phyloP scores from a whole-genome alignment of 1,140 invertebrate genomes.

The Liolophura sinensis region DNA sequence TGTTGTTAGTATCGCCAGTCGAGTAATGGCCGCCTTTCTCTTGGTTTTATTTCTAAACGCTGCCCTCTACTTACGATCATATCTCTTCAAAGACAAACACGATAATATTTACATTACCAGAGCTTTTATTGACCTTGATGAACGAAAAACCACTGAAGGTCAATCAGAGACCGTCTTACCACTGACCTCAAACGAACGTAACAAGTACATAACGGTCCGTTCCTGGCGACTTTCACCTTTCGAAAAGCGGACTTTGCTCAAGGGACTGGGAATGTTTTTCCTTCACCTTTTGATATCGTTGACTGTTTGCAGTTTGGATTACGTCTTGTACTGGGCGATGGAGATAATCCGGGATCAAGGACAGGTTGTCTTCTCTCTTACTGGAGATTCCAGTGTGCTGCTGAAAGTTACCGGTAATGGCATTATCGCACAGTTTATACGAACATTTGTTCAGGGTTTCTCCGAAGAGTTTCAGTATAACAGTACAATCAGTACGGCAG shows the following conservation, averaged over 20 bases:
- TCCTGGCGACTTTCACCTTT: slow-evolving; percentile 5
- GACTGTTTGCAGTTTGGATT: slow-evolving; percentile 24
- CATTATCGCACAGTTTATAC: slow-evolving; percentile 18
- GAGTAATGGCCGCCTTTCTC: too few relatives aligned
- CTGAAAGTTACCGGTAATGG: slow-evolving; percentile 20
- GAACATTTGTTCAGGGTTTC: slow-evolving; percentile 11
- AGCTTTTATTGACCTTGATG: slow-evolving; percentile 13
- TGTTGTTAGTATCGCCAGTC: too few relatives aligned
- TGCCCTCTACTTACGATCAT: slow-evolving; percentile 14
- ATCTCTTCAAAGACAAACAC: slow-evolving; percentile 17
- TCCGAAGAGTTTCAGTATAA: slow-evolving; percentile 9
- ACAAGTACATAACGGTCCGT: slow-evolving; percentile 11
- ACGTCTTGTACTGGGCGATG: slow-evolving; percentile 24
- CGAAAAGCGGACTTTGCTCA: slow-evolving; percentile 13
- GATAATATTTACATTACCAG: slow-evolving; percentile 23
- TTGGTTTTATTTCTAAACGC: slow-evolving; percentile 13
- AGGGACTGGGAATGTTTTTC: slow-evolving; percentile 15
- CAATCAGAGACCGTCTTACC: slow-evolving; percentile 12
- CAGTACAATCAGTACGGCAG: slow-evolving; percentile 5
- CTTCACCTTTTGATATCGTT: slow-evolving; percentile 18
- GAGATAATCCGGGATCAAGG: slow-evolving; percentile 21
- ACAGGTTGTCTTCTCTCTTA: slow-evolving; percentile 16
- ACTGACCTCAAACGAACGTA: slow-evolving; percentile 16
- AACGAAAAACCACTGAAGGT: slow-evolving; percentile 1
- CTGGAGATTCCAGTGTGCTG: slow-evolving; percentile 7